Evolutionary conservation across 2,797 vertebrate genomes (phyloP).

Genomic region (Lophotriccus pileatus): DNA sequence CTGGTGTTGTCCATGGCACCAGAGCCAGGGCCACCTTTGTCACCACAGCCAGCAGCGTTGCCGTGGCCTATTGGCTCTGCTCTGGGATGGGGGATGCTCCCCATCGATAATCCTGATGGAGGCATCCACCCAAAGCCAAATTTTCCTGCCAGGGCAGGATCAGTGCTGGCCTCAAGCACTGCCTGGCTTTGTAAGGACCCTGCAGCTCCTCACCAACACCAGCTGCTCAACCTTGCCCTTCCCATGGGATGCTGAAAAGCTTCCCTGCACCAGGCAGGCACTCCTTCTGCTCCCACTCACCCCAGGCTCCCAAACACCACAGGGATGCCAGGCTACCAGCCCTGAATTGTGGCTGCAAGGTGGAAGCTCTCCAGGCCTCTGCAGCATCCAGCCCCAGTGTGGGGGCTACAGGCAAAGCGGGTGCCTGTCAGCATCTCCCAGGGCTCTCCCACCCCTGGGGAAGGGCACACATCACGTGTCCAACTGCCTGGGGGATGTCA

Average conservation of each 20-base stretch:
- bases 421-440: background rate
- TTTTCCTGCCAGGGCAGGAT: background rate
- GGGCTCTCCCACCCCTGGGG: background rate
- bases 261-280: background rate
- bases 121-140: background rate
- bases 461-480: background rate
- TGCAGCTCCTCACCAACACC: background rate
- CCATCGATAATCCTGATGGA: background rate
- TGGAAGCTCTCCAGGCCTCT: background rate
- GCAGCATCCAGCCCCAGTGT: background rate
- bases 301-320: background rate
- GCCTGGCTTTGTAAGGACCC: background rate
- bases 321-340: background rate
- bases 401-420: background rate
- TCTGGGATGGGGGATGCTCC: background rate
- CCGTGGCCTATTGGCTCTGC: background rate
- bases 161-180: background rate
- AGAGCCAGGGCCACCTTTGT: background rate
- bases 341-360: background rate
- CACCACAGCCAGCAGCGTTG: background rate
- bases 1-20: accelerated
- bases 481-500: background rate
- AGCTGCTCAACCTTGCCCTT: background rate
- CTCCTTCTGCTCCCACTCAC: background rate
- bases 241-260: background rate